A percentile compares a stretch with the other conserved stretches of the same genome.
Evolutionary conservation across 2,888 invertebrate genomes (phyloP).

Genomic region (Dasysyrphus albostriatus): DNA sequence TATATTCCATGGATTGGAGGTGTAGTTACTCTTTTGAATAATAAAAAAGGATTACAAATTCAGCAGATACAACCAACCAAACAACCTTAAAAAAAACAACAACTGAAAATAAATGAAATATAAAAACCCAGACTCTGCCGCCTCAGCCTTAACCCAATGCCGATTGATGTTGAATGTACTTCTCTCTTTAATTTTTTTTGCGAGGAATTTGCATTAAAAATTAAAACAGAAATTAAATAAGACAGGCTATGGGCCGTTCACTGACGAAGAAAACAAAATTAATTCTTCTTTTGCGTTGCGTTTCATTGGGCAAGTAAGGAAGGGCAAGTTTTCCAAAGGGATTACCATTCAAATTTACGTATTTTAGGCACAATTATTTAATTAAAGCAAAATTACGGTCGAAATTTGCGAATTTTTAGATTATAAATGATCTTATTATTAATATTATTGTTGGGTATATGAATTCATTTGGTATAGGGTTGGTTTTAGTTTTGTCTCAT

Average conservation of each 20-base stretch:
- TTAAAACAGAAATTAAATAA: constrained; percentile 43
- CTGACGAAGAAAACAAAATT: constrained; percentile 25
- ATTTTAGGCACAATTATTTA: constrained; percentile 56
- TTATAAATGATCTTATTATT: constrained; percentile 55
- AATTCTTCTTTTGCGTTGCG: constrained; percentile 19
- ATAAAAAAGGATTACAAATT: constrained; percentile 75
- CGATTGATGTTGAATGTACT: constrained; percentile 66
- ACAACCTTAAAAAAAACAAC: constrained; percentile 3
- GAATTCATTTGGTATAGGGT: constrained; percentile 16
- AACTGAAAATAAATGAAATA: constrained; percentile 59
- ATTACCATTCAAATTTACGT: constrained; percentile 36
- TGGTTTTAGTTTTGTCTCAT: not conserved
- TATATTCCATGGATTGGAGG: constrained; percentile 70
- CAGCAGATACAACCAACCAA: constrained; percentile 54
- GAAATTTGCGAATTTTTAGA: constrained; percentile 47
- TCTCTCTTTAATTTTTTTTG: constrained; percentile 41
- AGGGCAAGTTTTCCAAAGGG: not conserved
- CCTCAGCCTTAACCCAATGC: not conserved
- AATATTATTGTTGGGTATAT: constrained; percentile 9
- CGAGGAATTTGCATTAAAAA: constrained; percentile 54
- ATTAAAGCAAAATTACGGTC: constrained; percentile 50
- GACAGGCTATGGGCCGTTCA: not conserved
- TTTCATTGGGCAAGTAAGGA: constrained; percentile 15
- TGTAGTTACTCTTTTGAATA: constrained; percentile 73
- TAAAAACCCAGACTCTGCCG: constrained; percentile 21